These are phyloP conservation scores for Hypomecis atomaria DNA, from an alignment of 2,888 invertebrate species.

Conservation along the genomic window DNA sequence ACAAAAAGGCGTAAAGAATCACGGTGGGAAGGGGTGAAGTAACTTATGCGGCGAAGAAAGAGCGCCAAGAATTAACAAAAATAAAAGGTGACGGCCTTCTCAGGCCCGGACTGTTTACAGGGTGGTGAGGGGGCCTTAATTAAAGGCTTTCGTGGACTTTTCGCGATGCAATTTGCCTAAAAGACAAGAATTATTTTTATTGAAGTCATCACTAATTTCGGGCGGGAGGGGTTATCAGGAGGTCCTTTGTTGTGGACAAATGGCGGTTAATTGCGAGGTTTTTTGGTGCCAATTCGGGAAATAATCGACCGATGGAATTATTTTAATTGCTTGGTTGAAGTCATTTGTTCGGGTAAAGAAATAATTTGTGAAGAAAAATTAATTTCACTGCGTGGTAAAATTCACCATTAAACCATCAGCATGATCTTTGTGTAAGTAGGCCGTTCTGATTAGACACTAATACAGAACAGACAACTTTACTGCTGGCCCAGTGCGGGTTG, in stretches of 20 bases:
- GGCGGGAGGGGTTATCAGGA: conserved; percentile 62
- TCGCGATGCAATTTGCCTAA: conserved; percentile 84
- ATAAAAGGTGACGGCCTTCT: conserved; percentile 77
- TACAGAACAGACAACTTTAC: too few relatives aligned
- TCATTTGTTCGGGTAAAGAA: conserved; percentile 9
- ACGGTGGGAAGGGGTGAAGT: conserved; percentile 76
- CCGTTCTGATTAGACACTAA: too few relatives aligned
- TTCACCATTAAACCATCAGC: too few relatives aligned
- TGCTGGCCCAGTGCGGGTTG: too few relatives aligned
- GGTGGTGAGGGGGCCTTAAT: conserved; percentile 79
- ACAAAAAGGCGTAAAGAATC: conserved; percentile 85
- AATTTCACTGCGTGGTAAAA: background rate
- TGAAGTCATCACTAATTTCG: conserved; percentile 85
- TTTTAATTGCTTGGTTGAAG: conserved; percentile 46
- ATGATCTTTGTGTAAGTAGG: too few relatives aligned
- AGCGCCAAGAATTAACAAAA: conserved; percentile 82
- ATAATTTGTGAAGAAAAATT: background rate
- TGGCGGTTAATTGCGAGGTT: conserved; percentile 80
- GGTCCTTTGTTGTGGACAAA: conserved; percentile 78
- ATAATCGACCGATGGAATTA: conserved; percentile 62
- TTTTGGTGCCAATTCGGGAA: conserved; percentile 60
- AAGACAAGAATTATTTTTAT: conserved; percentile 86
- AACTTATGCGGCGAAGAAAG: conserved; percentile 84
- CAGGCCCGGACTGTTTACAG: conserved; percentile 78
- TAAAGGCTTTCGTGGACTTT: conserved; percentile 83